Evolutionary conservation across 92 coral and sea anemone genomes (phyloP), one percentile per base, ranked within the genome.

Genomic region (Phenganax subtilis): DNA sequence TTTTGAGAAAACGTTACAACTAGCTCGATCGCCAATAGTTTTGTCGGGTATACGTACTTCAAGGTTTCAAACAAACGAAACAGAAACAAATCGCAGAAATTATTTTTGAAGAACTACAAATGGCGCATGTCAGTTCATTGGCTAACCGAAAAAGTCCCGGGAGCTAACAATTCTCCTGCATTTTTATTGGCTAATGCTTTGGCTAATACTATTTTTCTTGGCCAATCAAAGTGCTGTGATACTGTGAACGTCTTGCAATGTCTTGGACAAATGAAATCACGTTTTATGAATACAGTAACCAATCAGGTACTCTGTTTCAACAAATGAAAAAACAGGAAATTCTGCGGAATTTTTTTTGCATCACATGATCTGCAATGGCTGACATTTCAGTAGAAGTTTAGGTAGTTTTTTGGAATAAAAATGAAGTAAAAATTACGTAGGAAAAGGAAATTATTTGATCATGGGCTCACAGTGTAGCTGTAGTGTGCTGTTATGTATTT

Each of bases 111-210:
- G 54, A 76, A 64, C 55, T 53, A 64, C 69, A 79, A 64, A 79
- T 69, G 8, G 74, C 83, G 83, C 83, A 79, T 79, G 83, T 63
- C 83, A 79, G 12, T 20, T 20, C 25, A 20, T 20, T 27, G 58
- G 14, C 37, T 4, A 60, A 51, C 77, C 60, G 58, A 53, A 44
- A 1, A 59, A 58, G 82, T 10, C 53, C 56, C 28, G 77, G 77
- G 55, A 8, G 27, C 44, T 3, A 16, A 53, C n/a, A 27, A 51
- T 30, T 71, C 31, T 71, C 57, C 51, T n/a, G 27, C n/a, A 11
- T 56, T 76, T 56, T 58, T 29, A 76, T 76, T 76, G 81, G 81
- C 27, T 30, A 28, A 30, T 55, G 15, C 16, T 2, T 76, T 56
- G 81, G 81, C 27, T 10, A 28, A 30, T 55, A 3, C 16, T 15